Evolutionary conservation across 2,888 invertebrate species (phyloP), one percentile per base, ranked within the genome.

Genomic region (Ichneumoninae sp.): DNA sequence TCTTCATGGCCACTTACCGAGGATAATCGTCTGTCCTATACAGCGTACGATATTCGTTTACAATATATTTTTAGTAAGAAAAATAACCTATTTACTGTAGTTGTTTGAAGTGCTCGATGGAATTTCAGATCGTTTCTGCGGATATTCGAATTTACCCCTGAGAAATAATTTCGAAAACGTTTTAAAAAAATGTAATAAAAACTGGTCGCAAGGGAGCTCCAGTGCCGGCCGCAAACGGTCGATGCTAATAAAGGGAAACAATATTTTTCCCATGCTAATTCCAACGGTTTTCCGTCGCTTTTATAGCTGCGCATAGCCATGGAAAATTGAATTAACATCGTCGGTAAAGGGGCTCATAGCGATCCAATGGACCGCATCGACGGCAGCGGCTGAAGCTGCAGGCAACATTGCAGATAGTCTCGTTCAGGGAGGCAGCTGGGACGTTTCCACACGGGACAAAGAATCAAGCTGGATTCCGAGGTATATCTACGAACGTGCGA

Each of bases 401-500:
- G 78, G 80, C 75, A 75, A 57, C 54, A 54, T 60, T 62, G 54
- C 57, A 26, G 72, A 40, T 33, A 65, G 47, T 8, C 69, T 69
- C 62, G 57, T 57, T 57, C 22, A 65, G 33, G 75, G 13, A 3
- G 36, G 50, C 13, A 22, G 52, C 10, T 47, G 70, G 70, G 62
- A 70, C 26, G 19, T 65, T 70, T 22, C 44, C 22, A 16, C 62
- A 65, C 30, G 76, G 76, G 71, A 76, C 66, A 83, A 76, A 76
- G 80, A 60, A 74, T 44, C 60, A 44, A 70, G 30, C 65, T 33
- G 47, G 22, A 57, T 57, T 57, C 57, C 44, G 26, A 57, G 57
- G 57, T 57, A 62, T 62, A 62, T 33, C 62, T n/a, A 33, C 30
- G 22, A 62, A 79, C 78, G 78, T 80, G 70, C 57, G 40, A 62